Percentiles rank a stretch among this genome's conserved stretches.
These are phyloP conservation scores for Caenorhabditis doughertyi DNA, from an alignment of 2,888 invertebrate species.

Conservation along the genomic window DNA sequence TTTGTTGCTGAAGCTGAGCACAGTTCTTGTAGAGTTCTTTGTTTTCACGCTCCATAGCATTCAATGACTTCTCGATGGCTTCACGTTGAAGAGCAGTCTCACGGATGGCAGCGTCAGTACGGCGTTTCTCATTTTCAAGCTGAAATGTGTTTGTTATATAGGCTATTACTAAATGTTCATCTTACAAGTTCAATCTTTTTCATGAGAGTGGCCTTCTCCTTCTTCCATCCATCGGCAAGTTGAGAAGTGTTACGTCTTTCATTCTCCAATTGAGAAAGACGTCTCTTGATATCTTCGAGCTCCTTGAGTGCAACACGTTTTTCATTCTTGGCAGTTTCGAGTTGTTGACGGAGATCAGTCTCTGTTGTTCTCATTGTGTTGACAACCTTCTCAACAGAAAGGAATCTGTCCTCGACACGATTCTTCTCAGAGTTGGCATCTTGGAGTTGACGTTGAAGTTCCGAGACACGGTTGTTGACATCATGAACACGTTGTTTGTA, in stretches of 20 bases:
- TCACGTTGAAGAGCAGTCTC: slow-evolving; percentile 82
- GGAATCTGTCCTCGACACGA: slow-evolving; percentile 78
- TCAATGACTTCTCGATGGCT: slow-evolving; percentile 82
- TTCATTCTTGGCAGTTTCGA: slow-evolving; percentile 80
- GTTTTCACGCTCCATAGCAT: slow-evolving; percentile 82
- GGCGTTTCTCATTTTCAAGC: slow-evolving; percentile 81
- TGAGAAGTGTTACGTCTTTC: slow-evolving; percentile 74
- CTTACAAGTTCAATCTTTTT: slow-evolving; percentile 81
- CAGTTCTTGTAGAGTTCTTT: slow-evolving; percentile 82
- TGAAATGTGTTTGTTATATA: slow-evolving; percentile 35
- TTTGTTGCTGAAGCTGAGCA: slow-evolving; percentile 82
- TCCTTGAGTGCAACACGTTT: slow-evolving; percentile 75
- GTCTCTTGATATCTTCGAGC: slow-evolving; percentile 78
- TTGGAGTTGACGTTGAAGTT: slow-evolving; percentile 81
- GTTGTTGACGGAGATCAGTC: slow-evolving; percentile 78
- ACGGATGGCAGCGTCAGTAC: slow-evolving; percentile 81
- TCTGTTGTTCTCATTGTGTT: slow-evolving; percentile 77
- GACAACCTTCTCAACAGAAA: slow-evolving; percentile 79
- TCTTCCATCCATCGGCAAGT: slow-evolving; percentile 80
- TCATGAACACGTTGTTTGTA: slow-evolving; percentile 81
- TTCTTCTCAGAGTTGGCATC: slow-evolving; percentile 81
- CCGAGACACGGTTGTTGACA: slow-evolving; percentile 77
- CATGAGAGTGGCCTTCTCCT: slow-evolving; percentile 77
- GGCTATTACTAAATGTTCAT: not conserved
- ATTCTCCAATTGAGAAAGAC: slow-evolving; percentile 75